A percentile compares a stretch with the other conserved stretches of the same genome.
Conservation (phyloP, 2,888 invertebrate species). For the Hoplodrina ambigua region DNA sequence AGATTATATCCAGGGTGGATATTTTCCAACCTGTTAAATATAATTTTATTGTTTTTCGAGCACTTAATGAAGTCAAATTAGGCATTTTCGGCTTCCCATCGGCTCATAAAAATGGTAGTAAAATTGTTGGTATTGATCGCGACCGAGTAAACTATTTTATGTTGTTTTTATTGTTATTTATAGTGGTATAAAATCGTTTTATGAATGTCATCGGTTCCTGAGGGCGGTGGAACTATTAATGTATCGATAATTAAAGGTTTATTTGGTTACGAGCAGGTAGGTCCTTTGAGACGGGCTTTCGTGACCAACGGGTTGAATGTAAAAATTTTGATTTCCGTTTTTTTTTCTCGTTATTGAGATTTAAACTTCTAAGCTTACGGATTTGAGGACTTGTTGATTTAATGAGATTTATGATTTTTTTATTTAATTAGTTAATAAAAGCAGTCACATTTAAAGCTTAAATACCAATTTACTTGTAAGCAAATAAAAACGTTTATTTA, state of each 20-base stretch:
- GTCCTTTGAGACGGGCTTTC: slow-evolving; percentile 36
- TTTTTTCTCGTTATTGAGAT: background rate
- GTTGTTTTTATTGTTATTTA: slow-evolving; percentile 89
- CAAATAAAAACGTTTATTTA: too few relatives aligned
- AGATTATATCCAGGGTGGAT: slow-evolving; percentile 45
- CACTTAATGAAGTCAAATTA: slow-evolving; percentile 88
- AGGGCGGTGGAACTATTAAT: slow-evolving; percentile 67
- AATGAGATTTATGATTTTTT: background rate
- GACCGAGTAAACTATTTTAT: slow-evolving; percentile 88
- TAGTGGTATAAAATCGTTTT: slow-evolving; percentile 87
- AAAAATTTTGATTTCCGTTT: background rate
- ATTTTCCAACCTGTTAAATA: slow-evolving; percentile 76
- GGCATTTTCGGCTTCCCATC: slow-evolving; percentile 85
- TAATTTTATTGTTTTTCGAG: slow-evolving; percentile 84
- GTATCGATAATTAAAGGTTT: slow-evolving; percentile 68
- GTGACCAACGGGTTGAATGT: slow-evolving; percentile 16
- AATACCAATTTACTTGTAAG: background rate
- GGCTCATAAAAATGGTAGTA: slow-evolving; percentile 85
- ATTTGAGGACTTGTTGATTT: background rate
- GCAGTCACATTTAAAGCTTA: background rate
- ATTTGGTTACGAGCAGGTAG: slow-evolving; percentile 66
- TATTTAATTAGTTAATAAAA: background rate
- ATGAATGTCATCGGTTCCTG: slow-evolving; percentile 84
- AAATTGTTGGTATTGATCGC: slow-evolving; percentile 86
- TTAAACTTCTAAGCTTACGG: background rate